Conservation (phyloP, 2,888 invertebrate species). For the Ennomos erosarius region DNA sequence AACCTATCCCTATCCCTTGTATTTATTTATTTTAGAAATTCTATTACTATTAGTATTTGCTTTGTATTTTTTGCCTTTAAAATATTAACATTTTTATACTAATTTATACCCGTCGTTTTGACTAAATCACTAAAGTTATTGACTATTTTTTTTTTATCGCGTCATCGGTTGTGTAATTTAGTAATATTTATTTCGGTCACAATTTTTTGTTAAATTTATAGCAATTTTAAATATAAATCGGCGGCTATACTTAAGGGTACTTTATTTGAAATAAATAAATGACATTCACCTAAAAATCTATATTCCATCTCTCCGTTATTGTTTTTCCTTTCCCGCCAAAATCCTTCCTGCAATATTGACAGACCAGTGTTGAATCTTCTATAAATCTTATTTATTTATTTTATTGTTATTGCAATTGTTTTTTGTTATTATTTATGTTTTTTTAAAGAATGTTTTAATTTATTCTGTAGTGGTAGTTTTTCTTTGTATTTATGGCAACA, state of each 20-base stretch:
- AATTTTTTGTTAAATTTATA: constrained; percentile 72
- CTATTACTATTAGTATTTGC: constrained; percentile 68
- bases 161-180: constrained; percentile 66
- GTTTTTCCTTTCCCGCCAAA: constrained; percentile 43
- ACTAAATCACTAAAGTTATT: constrained; percentile 48
- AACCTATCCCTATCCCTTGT: constrained; percentile 70
- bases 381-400: constrained; percentile 76
- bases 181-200: constrained; percentile 66
- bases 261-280: constrained; percentile 82
- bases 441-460: constrained; percentile 74
- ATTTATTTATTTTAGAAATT: constrained; percentile 77
- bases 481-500: constrained; percentile 64
- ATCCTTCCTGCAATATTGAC: constrained; percentile 80
- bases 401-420: constrained; percentile 78
- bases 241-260: constrained; percentile 80
- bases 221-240: constrained; percentile 74
- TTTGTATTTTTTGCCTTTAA: constrained; percentile 76
- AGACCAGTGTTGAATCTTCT: constrained; percentile 83
- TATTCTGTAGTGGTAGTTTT: constrained; percentile 76
- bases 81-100: constrained; percentile 60
- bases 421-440: constrained; percentile 81
- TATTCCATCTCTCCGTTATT: constrained; percentile 37
- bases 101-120: constrained; percentile 35
- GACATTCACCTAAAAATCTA: constrained; percentile 60
- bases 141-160: constrained; percentile 45